Conservation (phyloP, 2,113 vertebrate genomes). For the Aspiorhynchus laticeps region DNA sequence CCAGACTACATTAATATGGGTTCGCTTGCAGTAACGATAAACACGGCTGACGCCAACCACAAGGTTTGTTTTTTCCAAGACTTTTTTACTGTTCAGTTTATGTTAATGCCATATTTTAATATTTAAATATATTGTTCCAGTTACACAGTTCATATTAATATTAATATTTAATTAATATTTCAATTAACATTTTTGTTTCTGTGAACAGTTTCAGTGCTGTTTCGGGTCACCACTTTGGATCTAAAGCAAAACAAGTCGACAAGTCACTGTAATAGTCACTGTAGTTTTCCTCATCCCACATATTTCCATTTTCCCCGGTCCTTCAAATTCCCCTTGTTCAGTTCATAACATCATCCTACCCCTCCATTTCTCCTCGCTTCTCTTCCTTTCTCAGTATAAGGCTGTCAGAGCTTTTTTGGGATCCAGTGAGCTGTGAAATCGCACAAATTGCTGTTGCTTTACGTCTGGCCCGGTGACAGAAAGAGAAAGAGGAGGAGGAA, state of each 20-base stretch:
- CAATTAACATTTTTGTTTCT: not conserved
- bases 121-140: not conserved
- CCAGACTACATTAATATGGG: not conserved
- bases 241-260: not conserved
- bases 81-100: not conserved
- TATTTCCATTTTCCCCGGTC: conserved; percentile 17
- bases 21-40: not conserved
- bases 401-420: conserved; percentile 78
- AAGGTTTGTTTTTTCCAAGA: not conserved
- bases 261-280: not conserved
- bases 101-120: not conserved
- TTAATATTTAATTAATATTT: not conserved
- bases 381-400: conserved; percentile 58
- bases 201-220: not conserved
- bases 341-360: conserved; percentile 45
- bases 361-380: conserved; percentile 45
- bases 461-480: conserved; percentile 70
- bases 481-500: conserved; percentile 54
- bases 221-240: not conserved
- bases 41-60: not conserved
- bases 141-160: not conserved
- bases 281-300: conserved; percentile 17
- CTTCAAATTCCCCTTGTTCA: conserved; percentile 49
- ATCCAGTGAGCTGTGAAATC: conserved; percentile 80
- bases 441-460: conserved; percentile 81